A percentile compares a stretch with the other conserved stretches of the same genome.
These are phyloP conservation scores for Rhamnusium bicolor DNA, from an alignment of 2,888 invertebrate genomes.

Conservation along the genomic window DNA sequence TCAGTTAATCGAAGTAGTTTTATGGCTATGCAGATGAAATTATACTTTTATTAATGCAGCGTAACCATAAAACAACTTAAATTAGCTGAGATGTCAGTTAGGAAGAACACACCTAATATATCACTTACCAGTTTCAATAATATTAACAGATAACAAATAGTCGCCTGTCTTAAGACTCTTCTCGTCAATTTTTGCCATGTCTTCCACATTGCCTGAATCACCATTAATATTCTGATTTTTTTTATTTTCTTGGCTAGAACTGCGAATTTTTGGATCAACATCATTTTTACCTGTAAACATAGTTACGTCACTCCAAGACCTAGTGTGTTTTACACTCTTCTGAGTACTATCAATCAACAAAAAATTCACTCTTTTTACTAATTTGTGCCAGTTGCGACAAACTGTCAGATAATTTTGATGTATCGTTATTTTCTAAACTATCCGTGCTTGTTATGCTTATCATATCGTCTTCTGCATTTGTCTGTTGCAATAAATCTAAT, in stretches of 20 bases:
- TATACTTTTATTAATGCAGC: no score
- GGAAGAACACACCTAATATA: no score
- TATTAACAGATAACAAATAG: conserved; percentile 73
- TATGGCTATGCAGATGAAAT: no score
- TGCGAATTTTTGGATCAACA: conserved; percentile 32
- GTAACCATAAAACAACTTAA: no score
- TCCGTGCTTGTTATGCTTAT: conserved; percentile 75
- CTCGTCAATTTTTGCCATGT: conserved; percentile 48
- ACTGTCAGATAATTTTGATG: conserved; percentile 35
- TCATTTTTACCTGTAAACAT: conserved; percentile 47
- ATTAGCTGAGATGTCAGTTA: no score
- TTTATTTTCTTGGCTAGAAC: conserved; percentile 44
- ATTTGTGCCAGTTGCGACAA: conserved; percentile 2
- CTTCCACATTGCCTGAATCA: conserved; percentile 41
- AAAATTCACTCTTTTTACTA: conserved; percentile 46
- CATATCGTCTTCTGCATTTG: conserved; percentile 74
- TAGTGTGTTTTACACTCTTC: conserved; percentile 65
- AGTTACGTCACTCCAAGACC: conserved; percentile 69
- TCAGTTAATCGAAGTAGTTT: no score
- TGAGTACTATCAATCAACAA: conserved; percentile 54
- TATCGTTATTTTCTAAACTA: conserved; percentile 67
- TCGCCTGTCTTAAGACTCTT: conserved; percentile 64
- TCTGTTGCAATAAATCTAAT: conserved; percentile 78
- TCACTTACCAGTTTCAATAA: conserved; percentile 77
- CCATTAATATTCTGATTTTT: neutral